These are phyloP conservation scores for Bombylius discolor DNA, from an alignment of 2,888 invertebrate species.

Conservation along the genomic window DNA sequence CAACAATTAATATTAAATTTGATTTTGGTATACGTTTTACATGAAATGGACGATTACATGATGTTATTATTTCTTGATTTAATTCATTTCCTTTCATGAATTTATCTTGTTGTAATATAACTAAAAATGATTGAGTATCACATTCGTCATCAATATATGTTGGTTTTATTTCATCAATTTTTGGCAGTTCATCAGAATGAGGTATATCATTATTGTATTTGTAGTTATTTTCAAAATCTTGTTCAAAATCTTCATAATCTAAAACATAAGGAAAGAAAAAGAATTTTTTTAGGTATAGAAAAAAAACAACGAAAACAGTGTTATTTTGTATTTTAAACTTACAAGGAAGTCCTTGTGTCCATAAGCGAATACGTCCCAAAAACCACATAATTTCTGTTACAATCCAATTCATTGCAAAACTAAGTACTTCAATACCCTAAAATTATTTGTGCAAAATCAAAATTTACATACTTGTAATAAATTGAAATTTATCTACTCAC, in stretches of 20 bases:
- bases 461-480: neutral
- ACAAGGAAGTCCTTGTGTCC: slow-evolving; percentile 34
- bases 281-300: no score
- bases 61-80: slow-evolving; percentile 32
- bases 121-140: slow-evolving; percentile 58
- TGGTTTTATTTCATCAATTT: slow-evolving; percentile 24
- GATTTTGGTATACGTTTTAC: slow-evolving; percentile 61
- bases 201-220: slow-evolving; percentile 33
- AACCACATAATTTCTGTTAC: slow-evolving; percentile 32
- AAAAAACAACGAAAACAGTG: no score
- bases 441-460: slow-evolving; percentile 14
- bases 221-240: slow-evolving; percentile 17
- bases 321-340: slow-evolving; percentile 13
- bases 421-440: slow-evolving; percentile 36
- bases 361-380: slow-evolving; percentile 28
- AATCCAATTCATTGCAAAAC: slow-evolving; percentile 36
- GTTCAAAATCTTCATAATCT: slow-evolving; percentile 33
- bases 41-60: slow-evolving; percentile 49
- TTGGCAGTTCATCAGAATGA: slow-evolving; percentile 20
- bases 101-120: slow-evolving; percentile 49
- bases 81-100: slow-evolving; percentile 34
- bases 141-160: slow-evolving; percentile 43
- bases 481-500: neutral
- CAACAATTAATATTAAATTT: slow-evolving; percentile 63
- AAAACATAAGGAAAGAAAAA: neutral